Evolutionary conservation across 2,888 invertebrate genomes (phyloP).

Genomic region (Nebria brevicollis): DNA sequence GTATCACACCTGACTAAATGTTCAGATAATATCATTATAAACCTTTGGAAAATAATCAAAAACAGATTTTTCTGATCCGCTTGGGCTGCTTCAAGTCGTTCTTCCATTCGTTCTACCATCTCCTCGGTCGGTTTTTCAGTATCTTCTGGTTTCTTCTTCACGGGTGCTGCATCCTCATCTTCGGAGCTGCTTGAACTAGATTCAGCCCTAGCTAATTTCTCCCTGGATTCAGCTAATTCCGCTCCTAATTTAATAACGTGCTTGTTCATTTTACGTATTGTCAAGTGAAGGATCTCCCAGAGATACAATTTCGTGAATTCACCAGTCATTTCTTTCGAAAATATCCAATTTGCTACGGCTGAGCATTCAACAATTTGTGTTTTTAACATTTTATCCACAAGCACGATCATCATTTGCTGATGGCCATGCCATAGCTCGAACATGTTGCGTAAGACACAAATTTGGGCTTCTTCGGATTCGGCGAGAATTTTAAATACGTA

Average conservation of each 20-base stretch:
- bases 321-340: slow-evolving; percentile 90
- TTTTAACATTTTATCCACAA: slow-evolving; percentile 97
- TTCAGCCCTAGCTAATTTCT: slow-evolving; percentile 85
- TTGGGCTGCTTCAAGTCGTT: slow-evolving; percentile 91
- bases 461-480: slow-evolving; percentile 95
- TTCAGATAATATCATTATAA: slow-evolving; percentile 97
- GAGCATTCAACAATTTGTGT: slow-evolving; percentile 97
- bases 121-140: slow-evolving; percentile 78
- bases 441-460: slow-evolving; percentile 90
- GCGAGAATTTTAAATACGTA: slow-evolving; percentile 91
- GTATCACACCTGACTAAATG: slow-evolving; percentile 94
- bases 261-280: slow-evolving; percentile 96
- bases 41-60: slow-evolving; percentile 96
- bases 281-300: slow-evolving; percentile 96
- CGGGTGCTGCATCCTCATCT: slow-evolving; percentile 70
- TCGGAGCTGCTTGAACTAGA: slow-evolving; percentile 85
- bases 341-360: slow-evolving; percentile 97
- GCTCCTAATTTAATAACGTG: slow-evolving; percentile 86
- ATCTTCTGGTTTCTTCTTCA: slow-evolving; percentile 62
- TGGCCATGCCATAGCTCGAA: slow-evolving; percentile 96
- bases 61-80: slow-evolving; percentile 97
- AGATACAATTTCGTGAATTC: slow-evolving; percentile 94
- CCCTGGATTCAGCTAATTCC: slow-evolving; percentile 86
- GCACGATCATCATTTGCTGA: slow-evolving; percentile 96
- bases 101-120: slow-evolving; percentile 95